Evolutionary conservation across 2,113 vertebrate species (phyloP), one percentile per base, ranked within the genome.

Genomic region (Leptosomus discolor): DNA sequence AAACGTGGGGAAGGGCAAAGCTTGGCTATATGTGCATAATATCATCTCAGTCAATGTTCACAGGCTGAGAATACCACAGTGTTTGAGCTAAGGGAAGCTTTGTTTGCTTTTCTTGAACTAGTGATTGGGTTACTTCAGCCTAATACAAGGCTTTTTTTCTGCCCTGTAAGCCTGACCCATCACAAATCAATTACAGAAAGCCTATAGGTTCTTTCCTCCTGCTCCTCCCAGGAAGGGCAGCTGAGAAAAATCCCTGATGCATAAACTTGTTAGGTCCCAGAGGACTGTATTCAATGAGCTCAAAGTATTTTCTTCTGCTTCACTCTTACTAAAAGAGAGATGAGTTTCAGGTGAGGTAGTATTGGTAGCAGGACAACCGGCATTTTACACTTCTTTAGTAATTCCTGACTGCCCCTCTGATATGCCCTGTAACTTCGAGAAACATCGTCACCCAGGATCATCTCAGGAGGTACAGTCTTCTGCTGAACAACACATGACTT

Each of bases 121-220:
- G 70, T 71, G 43, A 80, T 96, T 87, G 85, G 4, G 67, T 96
- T 97, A 71, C 85, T 98, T 97, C 79, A 84, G 83, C 63, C 92
- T 95, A 95, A 97, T 80, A 96, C 94, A 96, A 93, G 86, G 71
- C 60, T 86, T 84, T 98, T 97, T 97, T 97, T 92, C 76, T 67
- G 75, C 79, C 89, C 85, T 87, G 75, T 97, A 88, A 97, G 97
- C 81, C 78, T 98, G 92, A 96, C 93, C 94, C 64, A 71, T 94
- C 85, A 95, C 76, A 97, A 98, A 97, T 93, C 92, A 95, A 65
- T 95, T 93, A 63, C 93, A 96, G 85, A 92, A 97, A 88, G 68
- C 79, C 67, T 94, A 83, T 75, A 90, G 41, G 73, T 67, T 50
- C 46, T 90, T 89, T 46, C 37, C 34, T 77, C 60, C 45, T 76